Evolutionary conservation across 2,797 vertebrate genomes (phyloP), one percentile per base, ranked within the genome.

Genomic region (Esox lucius): DNA sequence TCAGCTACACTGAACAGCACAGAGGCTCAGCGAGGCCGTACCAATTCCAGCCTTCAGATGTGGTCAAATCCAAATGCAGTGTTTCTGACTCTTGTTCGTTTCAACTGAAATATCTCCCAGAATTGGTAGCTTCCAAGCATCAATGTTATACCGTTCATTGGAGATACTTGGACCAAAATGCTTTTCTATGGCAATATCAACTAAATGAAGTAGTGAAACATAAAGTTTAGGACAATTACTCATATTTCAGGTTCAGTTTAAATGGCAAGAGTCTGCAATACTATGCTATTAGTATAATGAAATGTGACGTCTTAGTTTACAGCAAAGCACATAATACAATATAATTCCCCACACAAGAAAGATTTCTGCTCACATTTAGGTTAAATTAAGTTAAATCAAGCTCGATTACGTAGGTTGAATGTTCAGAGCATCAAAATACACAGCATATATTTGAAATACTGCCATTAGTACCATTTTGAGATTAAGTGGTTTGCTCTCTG

Each of bases 381-480:
- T 59, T 24, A 46, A 72, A 72, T n/a, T 62, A 67, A 75, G 24
- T 68, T 73, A 56, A 68, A 76, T 46, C 12, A 46, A 13, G 42
- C 42, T 13, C 2, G 12, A 70, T 73, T 72, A 51, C 3, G 48
- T 69, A 69, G 67, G 81, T 79, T 81, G 77, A 84, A 31, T 64
- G 80, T 74, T 78, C n/a, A 68, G 64, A 70, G 33, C 71, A 82
- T 73, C 35, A 74, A 78, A 80, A 86, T 86, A 76, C 67, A 86
- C 78, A 4, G 82, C 80, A 75, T 78, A 76, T 85, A 79, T 83
- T 19, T 51, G 79, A 74, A 68, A 72, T 79, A 86, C 83, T 88
- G 86, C 87, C 88, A 86, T 80, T 79, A 77, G 31, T 65, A 73
- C 77, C 88, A 78, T 80, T 84, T 84, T 77, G 75, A 19, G 64